Conservation (phyloP, 2,113 vertebrate genomes). For the Muscicapa adusta region DNA sequence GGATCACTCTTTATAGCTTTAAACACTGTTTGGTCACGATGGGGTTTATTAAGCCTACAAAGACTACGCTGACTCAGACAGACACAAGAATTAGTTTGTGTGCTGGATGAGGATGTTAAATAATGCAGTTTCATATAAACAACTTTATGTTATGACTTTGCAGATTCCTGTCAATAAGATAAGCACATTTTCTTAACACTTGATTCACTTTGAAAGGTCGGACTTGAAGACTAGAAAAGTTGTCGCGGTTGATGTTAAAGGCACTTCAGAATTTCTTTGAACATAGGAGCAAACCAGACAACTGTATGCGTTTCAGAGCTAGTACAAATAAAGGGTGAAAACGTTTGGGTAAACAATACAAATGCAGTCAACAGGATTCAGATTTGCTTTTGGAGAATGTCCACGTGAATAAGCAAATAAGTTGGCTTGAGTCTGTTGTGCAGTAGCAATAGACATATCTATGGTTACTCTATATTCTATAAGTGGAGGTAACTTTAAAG, state of each 20-base stretch:
- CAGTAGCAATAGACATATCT: not conserved
- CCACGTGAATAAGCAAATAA: not conserved
- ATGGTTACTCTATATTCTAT: not conserved
- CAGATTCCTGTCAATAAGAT: not conserved
- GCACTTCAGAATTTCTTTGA: not conserved
- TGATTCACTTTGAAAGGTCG: not conserved
- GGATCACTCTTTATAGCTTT: accelerated
- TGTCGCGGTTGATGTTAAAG: not conserved
- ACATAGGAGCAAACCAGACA: not conserved
- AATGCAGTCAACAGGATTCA: not conserved
- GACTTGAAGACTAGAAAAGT: not conserved
- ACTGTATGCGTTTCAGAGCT: not conserved
- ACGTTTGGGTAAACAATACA: not conserved
- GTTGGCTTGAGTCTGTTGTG: not conserved
- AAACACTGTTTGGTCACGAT: not conserved
- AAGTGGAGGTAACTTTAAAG: not conserved
- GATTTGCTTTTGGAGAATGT: not conserved
- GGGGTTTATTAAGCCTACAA: not conserved
- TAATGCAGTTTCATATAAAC: not conserved
- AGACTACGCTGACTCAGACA: not conserved
- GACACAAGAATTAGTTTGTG: not conserved
- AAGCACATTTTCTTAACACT: not conserved
- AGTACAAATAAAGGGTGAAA: not conserved
- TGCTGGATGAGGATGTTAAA: not conserved
- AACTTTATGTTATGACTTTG: accelerated